Evolutionary conservation across 2,113 vertebrate genomes (phyloP), one percentile per base, ranked within the genome.

Genomic region (Cyphomyrus discorhynchus): DNA sequence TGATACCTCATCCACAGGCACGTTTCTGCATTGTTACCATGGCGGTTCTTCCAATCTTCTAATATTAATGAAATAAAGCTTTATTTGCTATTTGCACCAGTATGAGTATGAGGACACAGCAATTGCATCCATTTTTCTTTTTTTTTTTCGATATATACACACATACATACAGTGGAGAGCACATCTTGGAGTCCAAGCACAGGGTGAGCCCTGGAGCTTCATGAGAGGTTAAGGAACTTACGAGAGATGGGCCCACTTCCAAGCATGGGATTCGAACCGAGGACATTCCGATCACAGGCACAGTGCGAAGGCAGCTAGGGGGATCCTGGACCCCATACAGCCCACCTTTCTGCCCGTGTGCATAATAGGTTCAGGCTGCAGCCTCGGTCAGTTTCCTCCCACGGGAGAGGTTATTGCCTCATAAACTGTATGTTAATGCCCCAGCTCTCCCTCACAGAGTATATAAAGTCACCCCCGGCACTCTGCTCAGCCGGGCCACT

Each of bases 381-480:
- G 90, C 90, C 89, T 24, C 46, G 89, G 91, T 92, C 91, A 91
- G 46, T 58, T 47, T 88, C 46, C 91, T 90, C 91, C 58, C 91
- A 62, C 70, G 91, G 89, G 91, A 90, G 88, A 92, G 66, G 90
- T 92, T 92, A 93, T 90, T 93, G 91, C 90, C 92, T 93, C 91
- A 90, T 93, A 93, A 93, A 93, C 89, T 84, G 90, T 87, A 92
- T 70, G 91, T 92, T 93, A 92, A 91, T 91, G 91, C 88, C 90
- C 89, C 49, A 11, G 74, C 90, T 90, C 87, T 88, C 90, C 90
- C 88, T 90, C 27, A 21, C 82, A 66, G 83, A 86, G 70, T 89
- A 90, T 85, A 89, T 89, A 88, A 91, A 80, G 86, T 89, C 85
- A 89, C 58, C 88, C 74, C 31, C 17, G 88, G 56, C 86, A 27